These are phyloP conservation scores for Tiliacea aurago DNA, from an alignment of 2,888 invertebrate genomes.

Conservation along the genomic window DNA sequence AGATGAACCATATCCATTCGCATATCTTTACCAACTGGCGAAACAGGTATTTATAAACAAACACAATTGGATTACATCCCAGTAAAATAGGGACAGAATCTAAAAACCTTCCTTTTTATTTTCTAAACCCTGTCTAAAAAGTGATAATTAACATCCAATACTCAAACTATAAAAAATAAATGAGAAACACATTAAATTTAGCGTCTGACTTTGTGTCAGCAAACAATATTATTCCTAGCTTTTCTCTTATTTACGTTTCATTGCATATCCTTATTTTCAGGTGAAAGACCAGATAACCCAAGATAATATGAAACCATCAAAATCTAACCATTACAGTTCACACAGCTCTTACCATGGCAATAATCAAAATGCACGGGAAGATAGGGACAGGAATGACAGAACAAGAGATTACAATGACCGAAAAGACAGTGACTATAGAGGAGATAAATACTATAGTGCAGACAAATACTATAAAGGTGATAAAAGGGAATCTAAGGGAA, in stretches of 20 bases:
- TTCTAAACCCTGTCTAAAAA: background rate
- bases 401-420: constrained; percentile 14
- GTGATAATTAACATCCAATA: background rate
- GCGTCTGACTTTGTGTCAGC: background rate
- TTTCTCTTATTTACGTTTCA: background rate
- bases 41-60: constrained; percentile 48
- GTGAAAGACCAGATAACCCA: constrained; percentile 11
- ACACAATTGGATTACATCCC: background rate
- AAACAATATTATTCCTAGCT: background rate
- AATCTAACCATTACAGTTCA: constrained; percentile 30
- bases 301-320: constrained; percentile 5
- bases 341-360: background rate
- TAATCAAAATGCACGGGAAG: constrained; percentile 26
- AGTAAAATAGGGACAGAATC: background rate
- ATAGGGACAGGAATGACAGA: constrained; percentile 21
- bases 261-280: constrained; percentile 29
- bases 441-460: constrained; percentile 3
- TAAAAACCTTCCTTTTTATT: background rate
- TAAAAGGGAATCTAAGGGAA: constrained; percentile 17
- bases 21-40: constrained; percentile 50
- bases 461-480: constrained; percentile 17
- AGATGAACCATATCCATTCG: constrained; percentile 37
- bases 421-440: constrained; percentile 19
- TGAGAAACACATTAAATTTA: background rate
- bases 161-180: background rate